A percentile compares a stretch with the other conserved stretches of the same genome.
Evolutionary conservation across 1,140 invertebrate species (phyloP).

Genomic region (Meteorus sp.): DNA sequence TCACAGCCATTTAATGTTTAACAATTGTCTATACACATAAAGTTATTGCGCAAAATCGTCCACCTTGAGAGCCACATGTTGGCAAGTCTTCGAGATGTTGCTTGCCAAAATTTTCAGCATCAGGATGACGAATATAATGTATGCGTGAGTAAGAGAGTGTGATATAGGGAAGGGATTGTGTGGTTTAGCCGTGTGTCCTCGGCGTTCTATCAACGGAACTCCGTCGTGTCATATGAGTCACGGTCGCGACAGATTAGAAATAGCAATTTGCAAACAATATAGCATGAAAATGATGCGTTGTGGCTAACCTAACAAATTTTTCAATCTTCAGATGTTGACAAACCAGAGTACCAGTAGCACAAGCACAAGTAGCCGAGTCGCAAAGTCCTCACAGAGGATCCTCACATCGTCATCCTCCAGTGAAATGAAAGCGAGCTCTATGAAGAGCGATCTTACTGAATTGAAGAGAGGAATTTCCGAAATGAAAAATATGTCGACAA

Average conservation of each 20-base stretch:
- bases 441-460: slow-evolving; percentile 61
- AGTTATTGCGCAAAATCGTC: slow-evolving; percentile 16
- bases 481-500: slow-evolving; percentile 61
- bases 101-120: slow-evolving; percentile 13
- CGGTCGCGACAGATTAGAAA: slow-evolving; percentile 2
- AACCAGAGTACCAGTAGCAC: slow-evolving; percentile 43
- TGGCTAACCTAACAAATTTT: slow-evolving; percentile 4
- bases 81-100: slow-evolving; percentile 5
- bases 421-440: slow-evolving; percentile 59
- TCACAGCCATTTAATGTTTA: too few relatives aligned
- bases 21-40: too few relatives aligned
- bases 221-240: slow-evolving; percentile 16
- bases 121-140: background rate
- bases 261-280: background rate
- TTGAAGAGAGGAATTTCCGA: slow-evolving; percentile 62
- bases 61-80: slow-evolving; percentile 16
- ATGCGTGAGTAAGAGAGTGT: background rate
- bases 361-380: slow-evolving; percentile 37
- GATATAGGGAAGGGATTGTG: background rate
- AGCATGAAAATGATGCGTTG: background rate
- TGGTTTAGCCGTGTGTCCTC: background rate
- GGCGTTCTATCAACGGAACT: background rate
- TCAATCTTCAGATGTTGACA: slow-evolving; percentile 39
- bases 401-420: slow-evolving; percentile 51
- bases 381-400: slow-evolving; percentile 51